phyloP scores from a whole-genome alignment of 2,888 invertebrate species.

The Agrenia bidenticulata region DNA sequence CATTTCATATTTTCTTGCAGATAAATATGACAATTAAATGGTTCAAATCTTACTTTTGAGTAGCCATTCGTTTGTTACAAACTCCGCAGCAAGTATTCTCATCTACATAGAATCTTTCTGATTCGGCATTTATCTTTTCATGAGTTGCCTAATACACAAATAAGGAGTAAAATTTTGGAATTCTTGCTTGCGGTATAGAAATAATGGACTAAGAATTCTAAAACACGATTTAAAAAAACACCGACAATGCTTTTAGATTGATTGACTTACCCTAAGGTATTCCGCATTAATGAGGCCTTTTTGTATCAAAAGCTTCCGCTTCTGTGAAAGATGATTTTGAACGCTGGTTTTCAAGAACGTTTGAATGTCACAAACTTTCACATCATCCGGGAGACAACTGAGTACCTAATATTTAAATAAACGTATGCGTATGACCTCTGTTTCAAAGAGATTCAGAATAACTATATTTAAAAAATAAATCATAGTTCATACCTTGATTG shows the following conservation, averaged over 20 bases:
- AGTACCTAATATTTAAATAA: constrained; percentile 62
- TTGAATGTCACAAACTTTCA: constrained; percentile 74
- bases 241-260: background rate
- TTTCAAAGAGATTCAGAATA: too few relatives aligned
- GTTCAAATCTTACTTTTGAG: constrained; percentile 68
- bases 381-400: constrained; percentile 75
- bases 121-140: constrained; percentile 75
- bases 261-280: constrained; percentile 68
- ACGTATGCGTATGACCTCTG: too few relatives aligned
- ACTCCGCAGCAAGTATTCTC: constrained; percentile 86
- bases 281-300: constrained; percentile 83
- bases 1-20: too few relatives aligned
- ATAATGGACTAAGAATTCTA: constrained; percentile 1
- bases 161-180: constrained; percentile 16
- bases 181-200: too few relatives aligned
- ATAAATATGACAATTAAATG: too few relatives aligned
- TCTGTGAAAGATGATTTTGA: constrained; percentile 70
- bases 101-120: constrained; percentile 77
- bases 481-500: constrained; percentile 71
- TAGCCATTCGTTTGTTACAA: constrained; percentile 90
- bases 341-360: constrained; percentile 77
- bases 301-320: constrained; percentile 73
- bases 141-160: constrained; percentile 66
- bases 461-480: too few relatives aligned
- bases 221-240: constrained; percentile 19